These are phyloP conservation scores for Anoura caudifer DNA, from an alignment of 2,113 vertebrate genomes.

Conservation along the genomic window DNA sequence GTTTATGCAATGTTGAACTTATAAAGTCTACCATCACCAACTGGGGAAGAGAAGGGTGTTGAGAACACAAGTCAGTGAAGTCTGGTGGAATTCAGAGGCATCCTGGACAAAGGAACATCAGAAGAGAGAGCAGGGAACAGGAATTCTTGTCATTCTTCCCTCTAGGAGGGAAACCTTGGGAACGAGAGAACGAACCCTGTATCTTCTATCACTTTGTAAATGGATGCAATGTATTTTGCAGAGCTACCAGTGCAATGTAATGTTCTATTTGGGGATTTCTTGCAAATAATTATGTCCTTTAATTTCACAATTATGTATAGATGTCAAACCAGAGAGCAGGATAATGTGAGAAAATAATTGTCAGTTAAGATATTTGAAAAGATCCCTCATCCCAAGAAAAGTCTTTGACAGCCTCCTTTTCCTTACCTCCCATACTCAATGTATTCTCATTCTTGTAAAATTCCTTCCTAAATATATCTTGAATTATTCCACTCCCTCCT, in stretches of 20 bases:
- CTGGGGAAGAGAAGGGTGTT: background rate
- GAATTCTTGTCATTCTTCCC: background rate
- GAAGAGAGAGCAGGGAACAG: background rate
- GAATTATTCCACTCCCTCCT: background rate
- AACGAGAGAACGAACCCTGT: background rate
- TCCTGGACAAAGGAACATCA: background rate
- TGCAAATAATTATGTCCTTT: background rate
- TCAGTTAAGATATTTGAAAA: background rate
- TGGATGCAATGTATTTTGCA: background rate
- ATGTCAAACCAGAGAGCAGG: background rate
- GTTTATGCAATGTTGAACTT: background rate
- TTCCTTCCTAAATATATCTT: background rate
- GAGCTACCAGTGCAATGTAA: background rate
- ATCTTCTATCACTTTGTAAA: background rate
- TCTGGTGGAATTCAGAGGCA: background rate
- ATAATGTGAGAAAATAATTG: background rate
- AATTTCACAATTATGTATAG: background rate
- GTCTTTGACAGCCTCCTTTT: background rate
- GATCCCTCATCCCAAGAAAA: background rate
- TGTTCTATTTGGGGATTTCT: background rate
- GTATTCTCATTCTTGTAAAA: background rate
- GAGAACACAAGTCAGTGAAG: background rate
- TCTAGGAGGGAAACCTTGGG: background rate
- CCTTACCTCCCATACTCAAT: background rate
- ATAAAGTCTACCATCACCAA: background rate